Base-by-base conservation (phyloP, 2,113 vertebrate species). In the Clupea harengus region DNA sequence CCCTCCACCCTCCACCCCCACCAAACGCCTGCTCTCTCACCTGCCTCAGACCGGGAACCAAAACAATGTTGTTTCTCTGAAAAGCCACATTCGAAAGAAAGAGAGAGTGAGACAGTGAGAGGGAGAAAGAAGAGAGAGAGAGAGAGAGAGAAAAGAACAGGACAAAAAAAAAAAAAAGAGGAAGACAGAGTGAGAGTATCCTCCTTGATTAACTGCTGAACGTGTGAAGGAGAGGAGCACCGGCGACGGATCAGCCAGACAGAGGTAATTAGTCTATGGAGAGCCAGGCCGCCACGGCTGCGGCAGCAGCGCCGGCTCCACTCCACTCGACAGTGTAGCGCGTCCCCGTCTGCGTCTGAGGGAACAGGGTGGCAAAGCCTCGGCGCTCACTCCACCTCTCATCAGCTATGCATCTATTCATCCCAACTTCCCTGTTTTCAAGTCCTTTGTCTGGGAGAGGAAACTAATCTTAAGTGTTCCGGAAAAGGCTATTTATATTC, bases 201-300 rank as follows among this genome's bases (percentile, higher is more conserved):
- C 88, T 90, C 84, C 78, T 83, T 82, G 86, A 89, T 90, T 85
- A 86, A 46, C 86, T 81, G 72, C 89, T 92, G 92, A 91, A 92
- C 91, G 91, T 91, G 92, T 91, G 93, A 94, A 86, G 90, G 92
- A 91, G 91, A 90, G 89, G 28, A 90, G 92, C 84, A 18, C 50
- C 85, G 88, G 89, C 89, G 88, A 87, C 85, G 89, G 82, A 91
- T 92, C 89, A 92, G 92, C 91, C 89, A 93, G 93, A 93, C 87
- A 88, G 92, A 91, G 89, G 93, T 95, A 95, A 95, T 95, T 94
- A 95, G 93, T 93, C 93, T 92, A 87, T 88, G 85, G 93, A 94
- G 93, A 95, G 90, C 92, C 88, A 90, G 91, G 92, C 93, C 83
- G 84, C 89, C 85, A 25, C 57, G 57, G 52, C 52, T 18, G 7